Conservation (phyloP, 2,888 invertebrate genomes). For the Labia minor region DNA sequence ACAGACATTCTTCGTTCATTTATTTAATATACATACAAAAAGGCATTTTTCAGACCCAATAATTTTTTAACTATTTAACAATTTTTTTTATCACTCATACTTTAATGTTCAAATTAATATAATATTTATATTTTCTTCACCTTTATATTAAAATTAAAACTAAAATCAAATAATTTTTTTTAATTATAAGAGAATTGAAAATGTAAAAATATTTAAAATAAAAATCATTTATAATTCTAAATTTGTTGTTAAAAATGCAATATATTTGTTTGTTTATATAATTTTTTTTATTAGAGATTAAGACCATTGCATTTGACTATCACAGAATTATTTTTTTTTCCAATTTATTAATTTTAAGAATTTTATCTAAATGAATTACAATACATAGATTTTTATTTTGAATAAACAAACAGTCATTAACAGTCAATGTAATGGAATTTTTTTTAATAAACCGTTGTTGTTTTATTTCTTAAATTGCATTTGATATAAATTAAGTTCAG, state of each 20-base stretch:
- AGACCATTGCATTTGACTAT: conserved; percentile 6
- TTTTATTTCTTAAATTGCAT: background rate
- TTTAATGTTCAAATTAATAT: background rate
- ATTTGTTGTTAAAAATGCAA: background rate
- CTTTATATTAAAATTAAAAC: too few species aligned
- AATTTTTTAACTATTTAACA: background rate
- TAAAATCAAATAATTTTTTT: too few species aligned
- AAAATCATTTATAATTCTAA: background rate
- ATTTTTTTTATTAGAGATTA: background rate
- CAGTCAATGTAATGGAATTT: background rate
- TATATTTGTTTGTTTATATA: background rate
- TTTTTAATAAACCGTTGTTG: background rate
- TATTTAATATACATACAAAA: background rate
- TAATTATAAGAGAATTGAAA: too few species aligned
- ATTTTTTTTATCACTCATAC: background rate
- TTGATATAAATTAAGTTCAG: background rate
- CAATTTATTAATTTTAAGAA: too few species aligned
- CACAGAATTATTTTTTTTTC: background rate
- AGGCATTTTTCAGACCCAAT: background rate
- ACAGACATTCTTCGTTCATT: background rate
- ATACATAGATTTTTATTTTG: too few species aligned
- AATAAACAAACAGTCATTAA: too few species aligned
- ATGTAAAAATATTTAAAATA: background rate
- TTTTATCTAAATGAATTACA: too few species aligned
- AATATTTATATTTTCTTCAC: too few species aligned